Evolutionary conservation across 2,797 vertebrate genomes (phyloP).

Genomic region (Ctenopoma multispine): DNA sequence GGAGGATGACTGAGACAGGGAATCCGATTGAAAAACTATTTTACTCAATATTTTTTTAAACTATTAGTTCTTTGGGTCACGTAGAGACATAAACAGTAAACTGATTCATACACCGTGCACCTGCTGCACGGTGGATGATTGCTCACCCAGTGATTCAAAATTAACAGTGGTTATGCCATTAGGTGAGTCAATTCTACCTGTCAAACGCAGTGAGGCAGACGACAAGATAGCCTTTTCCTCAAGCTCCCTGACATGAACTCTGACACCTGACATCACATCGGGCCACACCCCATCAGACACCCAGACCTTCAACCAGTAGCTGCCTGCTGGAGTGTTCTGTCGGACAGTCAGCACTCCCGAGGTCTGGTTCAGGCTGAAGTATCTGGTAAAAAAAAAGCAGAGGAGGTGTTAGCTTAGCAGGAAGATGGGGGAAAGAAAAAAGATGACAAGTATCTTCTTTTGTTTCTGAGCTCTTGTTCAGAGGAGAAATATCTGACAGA

Average conservation of each 20-base stretch:
- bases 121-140: neutral
- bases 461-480: conserved; percentile 37
- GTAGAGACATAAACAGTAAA: conserved; percentile 4
- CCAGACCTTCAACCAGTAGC: conserved; percentile 86
- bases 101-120: neutral
- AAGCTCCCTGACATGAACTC: conserved; percentile 88
- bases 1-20: conserved; percentile 31
- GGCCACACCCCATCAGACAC: conserved; percentile 93
- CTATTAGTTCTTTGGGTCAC: conserved; percentile 16
- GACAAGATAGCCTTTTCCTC: conserved; percentile 87
- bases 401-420: conserved; percentile 29
- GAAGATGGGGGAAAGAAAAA: conserved; percentile 17
- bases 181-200: conserved; percentile 77
- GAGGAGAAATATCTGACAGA: conserved; percentile 40
- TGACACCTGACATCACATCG: conserved; percentile 87
- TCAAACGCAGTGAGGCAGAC: conserved; percentile 87
- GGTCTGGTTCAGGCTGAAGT: conserved; percentile 89
- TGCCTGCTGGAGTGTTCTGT: conserved; percentile 85
- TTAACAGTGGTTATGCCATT: neutral
- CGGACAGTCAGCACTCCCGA: conserved; percentile 86
- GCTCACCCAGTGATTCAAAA: conserved; percentile 5
- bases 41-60: conserved; percentile 5
- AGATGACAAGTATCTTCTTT: conserved; percentile 40
- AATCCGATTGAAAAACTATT: conserved; percentile 45
- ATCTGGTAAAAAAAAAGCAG: conserved; percentile 76